A percentile compares a stretch with the other conserved stretches of the same genome.
Evolutionary conservation across 2,888 invertebrate genomes (phyloP).

Genomic region (Timandra comae): DNA sequence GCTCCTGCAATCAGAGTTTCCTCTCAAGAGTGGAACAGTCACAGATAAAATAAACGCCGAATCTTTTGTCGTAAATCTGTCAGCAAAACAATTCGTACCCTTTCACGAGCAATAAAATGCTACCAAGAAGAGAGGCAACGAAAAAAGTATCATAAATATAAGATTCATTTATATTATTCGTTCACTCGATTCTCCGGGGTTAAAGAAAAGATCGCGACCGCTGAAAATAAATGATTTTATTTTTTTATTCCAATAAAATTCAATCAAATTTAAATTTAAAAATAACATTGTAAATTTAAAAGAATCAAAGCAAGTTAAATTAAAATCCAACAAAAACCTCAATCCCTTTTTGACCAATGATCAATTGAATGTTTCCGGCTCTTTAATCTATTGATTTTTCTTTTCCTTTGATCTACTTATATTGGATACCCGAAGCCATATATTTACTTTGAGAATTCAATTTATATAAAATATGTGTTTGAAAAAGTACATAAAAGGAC

Average conservation of each 20-base stretch:
- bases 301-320: constrained; percentile 51
- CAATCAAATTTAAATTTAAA: constrained; percentile 27
- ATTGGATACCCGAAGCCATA: neutral
- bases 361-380: constrained; percentile 56
- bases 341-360: constrained; percentile 51
- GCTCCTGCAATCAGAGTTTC: constrained; percentile 38
- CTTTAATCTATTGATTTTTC: constrained; percentile 55
- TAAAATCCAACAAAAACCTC: constrained; percentile 60
- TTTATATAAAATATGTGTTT: no score
- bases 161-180: constrained; percentile 76
- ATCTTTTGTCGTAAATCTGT: constrained; percentile 74
- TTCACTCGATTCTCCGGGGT: constrained; percentile 61
- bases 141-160: constrained; percentile 75
- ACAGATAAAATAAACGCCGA: constrained; percentile 70
- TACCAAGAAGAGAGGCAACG: constrained; percentile 65
- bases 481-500: no score
- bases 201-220: constrained; percentile 45
- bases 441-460: constrained; percentile 7
- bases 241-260: no score
- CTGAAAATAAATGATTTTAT: constrained; percentile 23
- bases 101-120: constrained; percentile 75
- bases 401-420: constrained; percentile 49
- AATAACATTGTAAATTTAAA: constrained; percentile 23
- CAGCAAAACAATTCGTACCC: constrained; percentile 75
- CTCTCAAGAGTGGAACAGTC: constrained; percentile 50